These are phyloP conservation scores for Abrostola triplasia DNA, from an alignment of 2,888 invertebrate species.

Conservation along the genomic window DNA sequence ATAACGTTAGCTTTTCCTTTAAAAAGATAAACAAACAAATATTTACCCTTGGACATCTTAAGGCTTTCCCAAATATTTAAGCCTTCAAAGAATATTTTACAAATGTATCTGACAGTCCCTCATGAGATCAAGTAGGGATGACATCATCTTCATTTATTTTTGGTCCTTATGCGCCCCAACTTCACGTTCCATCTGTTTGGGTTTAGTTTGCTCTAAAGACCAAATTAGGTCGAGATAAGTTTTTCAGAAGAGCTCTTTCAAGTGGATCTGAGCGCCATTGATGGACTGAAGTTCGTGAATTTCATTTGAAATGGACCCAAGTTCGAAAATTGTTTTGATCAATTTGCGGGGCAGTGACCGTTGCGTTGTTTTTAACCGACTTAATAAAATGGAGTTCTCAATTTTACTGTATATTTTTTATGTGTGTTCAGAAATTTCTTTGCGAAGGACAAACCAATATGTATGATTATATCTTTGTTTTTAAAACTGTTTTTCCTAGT, in stretches of 20 bases:
- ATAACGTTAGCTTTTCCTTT: too few species aligned
- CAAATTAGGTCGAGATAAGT: conserved; percentile 42
- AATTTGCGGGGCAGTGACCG: conserved; percentile 2
- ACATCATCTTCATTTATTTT: neutral
- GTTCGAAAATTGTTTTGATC: conserved; percentile 22
- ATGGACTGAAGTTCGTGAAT: conserved; percentile 25
- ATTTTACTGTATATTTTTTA: too few species aligned
- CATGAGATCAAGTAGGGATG: neutral
- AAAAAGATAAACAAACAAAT: too few species aligned
- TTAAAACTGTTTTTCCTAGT: too few species aligned
- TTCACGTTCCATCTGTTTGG: conserved; percentile 2
- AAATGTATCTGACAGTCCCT: too few species aligned
- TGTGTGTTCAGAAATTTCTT: too few species aligned
- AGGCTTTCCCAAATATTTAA: too few species aligned
- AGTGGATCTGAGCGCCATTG: conserved; percentile 17
- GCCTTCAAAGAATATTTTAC: too few species aligned
- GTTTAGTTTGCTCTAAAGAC: conserved; percentile 18
- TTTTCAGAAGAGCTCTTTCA: conserved; percentile 26
- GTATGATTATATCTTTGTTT: too few species aligned
- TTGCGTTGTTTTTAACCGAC: neutral
- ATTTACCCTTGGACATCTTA: too few species aligned
- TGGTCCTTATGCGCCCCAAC: neutral
- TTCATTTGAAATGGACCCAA: conserved; percentile 25
- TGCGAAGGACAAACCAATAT: too few species aligned
- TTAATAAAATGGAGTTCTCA: neutral